Evolutionary conservation across 2,888 invertebrate genomes (phyloP), one percentile per base, ranked within the genome.

Genomic region (Phaedon cochleariae): DNA sequence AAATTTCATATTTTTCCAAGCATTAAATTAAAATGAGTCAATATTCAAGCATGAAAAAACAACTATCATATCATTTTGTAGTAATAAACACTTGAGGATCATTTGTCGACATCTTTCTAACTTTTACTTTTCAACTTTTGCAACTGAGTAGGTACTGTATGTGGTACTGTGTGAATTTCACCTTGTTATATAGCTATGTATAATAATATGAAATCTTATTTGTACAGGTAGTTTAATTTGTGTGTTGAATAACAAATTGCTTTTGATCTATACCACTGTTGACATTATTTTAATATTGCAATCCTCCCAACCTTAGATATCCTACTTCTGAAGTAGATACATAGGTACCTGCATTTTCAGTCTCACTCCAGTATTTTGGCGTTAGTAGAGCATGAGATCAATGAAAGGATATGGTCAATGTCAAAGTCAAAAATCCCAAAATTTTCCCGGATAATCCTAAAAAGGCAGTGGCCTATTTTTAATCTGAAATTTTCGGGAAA

Each of bases 221-320:
- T 83, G 83, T 83, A 83, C 83, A 83, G 83, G 83, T 83, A 83
- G 83, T 77, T 72, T 83, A 80, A 82, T 77, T 81, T 83, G 82
- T 82, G 83, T 82, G 83, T 83, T 83, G 81, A 80, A 77, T 75
- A 80, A 82, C 76, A 82, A 80, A 82, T 79, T 80, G 83, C 82
- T 83, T 83, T 83, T 83, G 78, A 82, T 74, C 76, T 75, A 76
- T 62, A 5, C 17, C n/a, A n/a, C 12, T 10, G 7, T 54, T 34
- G 12, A 2, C 34, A 2, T 34, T 34, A 2, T 6, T 34, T 34
- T 34, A 7, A 34, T 34, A 10, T 12, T 20, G 21, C 15, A 22
- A 34, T 34, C 21, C 17, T 15, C 20, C 4, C 21, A 10, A 18
- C n/a, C n/a, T n/a, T n/a, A n/a, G n/a, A n/a, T n/a, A n/a, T n/a